Evolutionary conservation across 2,797 vertebrate genomes (phyloP), one percentile per base, ranked within the genome.

Genomic region (Chrysocyon brachyurus): DNA sequence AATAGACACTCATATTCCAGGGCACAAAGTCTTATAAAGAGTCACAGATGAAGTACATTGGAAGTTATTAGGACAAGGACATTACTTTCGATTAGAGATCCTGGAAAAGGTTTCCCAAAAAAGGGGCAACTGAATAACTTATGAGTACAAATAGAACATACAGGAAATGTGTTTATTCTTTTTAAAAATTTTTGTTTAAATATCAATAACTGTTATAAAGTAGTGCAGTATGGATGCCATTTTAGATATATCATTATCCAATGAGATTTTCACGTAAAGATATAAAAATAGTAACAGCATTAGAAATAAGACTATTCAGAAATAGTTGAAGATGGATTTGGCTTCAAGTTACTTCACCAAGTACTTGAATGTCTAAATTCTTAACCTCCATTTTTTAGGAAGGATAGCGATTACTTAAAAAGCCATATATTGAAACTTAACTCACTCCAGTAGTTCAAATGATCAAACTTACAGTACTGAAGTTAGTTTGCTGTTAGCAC

Each of bases 381-480:
- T 40, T 46, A 31, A 83, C 0, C 0, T 0, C 2, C 3, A 61
- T 81, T 78, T 82, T 96, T 96, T 95, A 94, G 66, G 2, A 61
- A 75, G 73, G 75, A 81, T 70, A 83, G 92, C 93, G 28, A 63
- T 90, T 22, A 21, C 19, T 91, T 78, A 95, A 78, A 52, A 75
- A 4, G 6, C 31, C 73, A 46, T 10, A 0, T 82, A 83, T 12
- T 97, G 79, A 96, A 96, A 17, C 17, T 79, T 56, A 33, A 68
- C 59, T 77, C 64, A 87, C 72, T 96, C 6, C 26, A 5, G 2
- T 66, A 93, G 10, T 40, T 31, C 79, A 93, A 91, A 17, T 66
- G 46, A 10, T 68, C n/a, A 77, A n/a, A 28, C 26, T 61, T 61
- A 91, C 31, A 85, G 85, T 31, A 89, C 95, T 97, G 92, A 96